Conservation (phyloP, 2,888 invertebrate genomes). For the Bombylius major region DNA sequence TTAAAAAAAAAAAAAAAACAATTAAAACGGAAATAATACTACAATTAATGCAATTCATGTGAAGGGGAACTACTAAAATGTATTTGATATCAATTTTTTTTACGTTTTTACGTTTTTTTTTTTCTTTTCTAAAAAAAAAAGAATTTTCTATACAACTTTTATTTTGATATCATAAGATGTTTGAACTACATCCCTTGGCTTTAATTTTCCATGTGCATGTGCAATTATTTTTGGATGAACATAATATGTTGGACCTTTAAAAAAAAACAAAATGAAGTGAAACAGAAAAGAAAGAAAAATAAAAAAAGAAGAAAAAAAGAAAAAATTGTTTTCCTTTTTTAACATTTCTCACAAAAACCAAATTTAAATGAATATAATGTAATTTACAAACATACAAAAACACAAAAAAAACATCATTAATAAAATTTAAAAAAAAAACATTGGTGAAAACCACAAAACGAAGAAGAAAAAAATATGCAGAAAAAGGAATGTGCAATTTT, state of each 20-base stretch:
- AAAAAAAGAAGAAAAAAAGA: constrained; percentile 1
- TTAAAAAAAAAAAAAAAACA: too few species aligned
- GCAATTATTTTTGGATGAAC: constrained; percentile 31
- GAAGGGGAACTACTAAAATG: too few species aligned
- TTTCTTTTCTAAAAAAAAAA: too few species aligned
- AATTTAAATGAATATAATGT: not conserved
- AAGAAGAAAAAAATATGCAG: too few species aligned
- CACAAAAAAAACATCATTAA: too few species aligned
- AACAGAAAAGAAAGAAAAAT: constrained; percentile 9
- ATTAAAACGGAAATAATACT: too few species aligned
- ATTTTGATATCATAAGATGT: constrained; percentile 37
- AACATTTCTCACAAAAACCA: not conserved
- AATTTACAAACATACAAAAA: not conserved
- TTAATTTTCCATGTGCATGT: constrained; percentile 31
- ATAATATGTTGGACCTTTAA: constrained; percentile 27
- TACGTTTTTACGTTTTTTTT: too few species aligned
- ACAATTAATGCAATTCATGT: too few species aligned
- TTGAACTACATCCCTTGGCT: constrained; percentile 29
- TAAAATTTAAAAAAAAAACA: too few species aligned
- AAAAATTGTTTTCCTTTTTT: not conserved
- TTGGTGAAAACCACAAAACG: too few species aligned
- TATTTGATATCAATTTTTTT: too few species aligned
- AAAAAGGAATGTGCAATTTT: too few species aligned
- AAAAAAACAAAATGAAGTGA: not conserved
- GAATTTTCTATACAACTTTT: constrained; percentile 29